A percentile compares a stretch with the other conserved stretches of the same genome.
Conservation (phyloP, 2,888 invertebrate species). For the Heliconius ismenius region DNA sequence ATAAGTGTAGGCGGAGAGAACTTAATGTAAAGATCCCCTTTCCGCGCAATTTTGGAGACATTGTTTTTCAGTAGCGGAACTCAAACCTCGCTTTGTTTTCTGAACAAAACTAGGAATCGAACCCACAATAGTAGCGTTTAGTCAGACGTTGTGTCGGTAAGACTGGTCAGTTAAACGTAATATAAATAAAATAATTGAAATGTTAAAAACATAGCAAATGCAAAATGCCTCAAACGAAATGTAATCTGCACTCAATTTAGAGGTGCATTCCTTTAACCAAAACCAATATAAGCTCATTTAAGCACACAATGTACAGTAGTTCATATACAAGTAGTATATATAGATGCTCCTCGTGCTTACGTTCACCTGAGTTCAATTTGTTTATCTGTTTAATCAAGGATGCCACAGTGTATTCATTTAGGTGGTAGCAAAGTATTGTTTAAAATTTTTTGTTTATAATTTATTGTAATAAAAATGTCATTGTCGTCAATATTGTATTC, state of each 20-base stretch:
- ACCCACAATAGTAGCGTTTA: no score
- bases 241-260: neutral
- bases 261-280: neutral
- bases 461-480: no score
- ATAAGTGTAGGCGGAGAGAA: neutral
- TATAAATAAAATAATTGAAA: no score
- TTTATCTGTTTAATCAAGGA: slow-evolving; percentile 25
- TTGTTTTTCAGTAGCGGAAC: no score
- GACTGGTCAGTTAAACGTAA: no score
- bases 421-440: neutral
- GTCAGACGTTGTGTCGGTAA: no score
- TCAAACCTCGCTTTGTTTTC: no score
- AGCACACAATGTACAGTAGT: slow-evolving; percentile 10
- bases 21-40: neutral
- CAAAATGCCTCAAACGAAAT: neutral
- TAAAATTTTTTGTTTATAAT: neutral
- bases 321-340: slow-evolving; percentile 4
- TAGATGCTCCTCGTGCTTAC: slow-evolving; percentile 22
- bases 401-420: slow-evolving; percentile 11
- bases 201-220: no score
- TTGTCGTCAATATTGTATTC: no score
- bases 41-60: neutral
- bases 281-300: slow-evolving; percentile 16
- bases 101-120: no score
- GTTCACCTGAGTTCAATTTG: slow-evolving; percentile 33